Conservation (phyloP, 2,113 vertebrate species). For the Fulmarus glacialis region DNA sequence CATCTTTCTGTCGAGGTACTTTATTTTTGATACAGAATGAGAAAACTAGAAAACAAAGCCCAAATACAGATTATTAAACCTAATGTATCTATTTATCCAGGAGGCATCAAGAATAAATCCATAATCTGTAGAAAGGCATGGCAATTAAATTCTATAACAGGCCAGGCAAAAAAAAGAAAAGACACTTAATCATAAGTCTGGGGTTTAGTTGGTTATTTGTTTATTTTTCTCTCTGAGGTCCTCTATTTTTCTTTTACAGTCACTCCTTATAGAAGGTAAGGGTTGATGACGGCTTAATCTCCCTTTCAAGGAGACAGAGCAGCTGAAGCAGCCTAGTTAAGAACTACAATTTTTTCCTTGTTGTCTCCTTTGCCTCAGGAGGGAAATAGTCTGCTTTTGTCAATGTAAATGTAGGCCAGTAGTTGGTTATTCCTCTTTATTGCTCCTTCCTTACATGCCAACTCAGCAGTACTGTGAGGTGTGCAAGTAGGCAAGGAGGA, state of each 20-base stretch:
- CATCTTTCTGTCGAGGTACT: neutral
- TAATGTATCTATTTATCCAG: neutral
- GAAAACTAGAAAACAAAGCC: neutral
- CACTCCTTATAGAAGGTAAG: neutral
- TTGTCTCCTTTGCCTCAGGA: neutral
- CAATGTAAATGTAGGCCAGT: neutral
- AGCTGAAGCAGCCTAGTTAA: neutral
- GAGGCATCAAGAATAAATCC: neutral
- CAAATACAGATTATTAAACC: neutral
- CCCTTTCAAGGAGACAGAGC: neutral
- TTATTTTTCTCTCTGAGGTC: neutral
- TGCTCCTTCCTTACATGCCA: neutral
- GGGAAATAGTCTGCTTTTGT: constrained; percentile 10
- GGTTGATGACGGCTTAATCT: neutral
- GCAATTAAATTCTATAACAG: neutral
- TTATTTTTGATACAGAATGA: neutral
- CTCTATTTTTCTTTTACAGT: neutral
- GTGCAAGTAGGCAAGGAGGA: neutral
- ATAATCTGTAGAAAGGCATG: neutral
- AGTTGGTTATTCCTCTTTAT: constrained; percentile 25
- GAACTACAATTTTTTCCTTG: neutral
- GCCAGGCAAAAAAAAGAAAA: rapidly evolving
- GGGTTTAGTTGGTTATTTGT: neutral
- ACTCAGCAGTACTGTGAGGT: constrained; percentile 2
- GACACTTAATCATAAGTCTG: neutral